Evolutionary conservation across 2,113 vertebrate genomes (phyloP).

Genomic region (Chaetura pelagica): DNA sequence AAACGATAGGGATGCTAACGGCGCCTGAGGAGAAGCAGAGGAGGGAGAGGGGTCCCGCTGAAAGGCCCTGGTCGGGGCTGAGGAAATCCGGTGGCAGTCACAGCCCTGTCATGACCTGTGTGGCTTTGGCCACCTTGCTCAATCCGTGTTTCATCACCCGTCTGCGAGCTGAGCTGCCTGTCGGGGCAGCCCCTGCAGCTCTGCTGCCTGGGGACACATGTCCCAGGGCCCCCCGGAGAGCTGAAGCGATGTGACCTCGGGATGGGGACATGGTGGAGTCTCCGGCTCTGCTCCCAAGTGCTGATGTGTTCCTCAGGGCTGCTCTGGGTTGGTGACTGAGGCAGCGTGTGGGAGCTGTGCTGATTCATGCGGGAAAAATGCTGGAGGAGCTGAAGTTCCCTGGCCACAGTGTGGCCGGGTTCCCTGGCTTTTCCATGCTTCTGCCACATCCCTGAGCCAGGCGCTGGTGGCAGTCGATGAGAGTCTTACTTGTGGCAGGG

Average conservation of each 20-base stretch:
- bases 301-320: accelerated
- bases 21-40: neutral
- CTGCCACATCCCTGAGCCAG: accelerated
- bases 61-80: neutral
- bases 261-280: accelerated
- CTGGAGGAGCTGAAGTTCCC: neutral
- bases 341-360: accelerated
- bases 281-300: accelerated
- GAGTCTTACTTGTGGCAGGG: neutral
- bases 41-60: neutral
- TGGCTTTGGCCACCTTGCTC: conserved; percentile 43
- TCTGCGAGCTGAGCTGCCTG: neutral
- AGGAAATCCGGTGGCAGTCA: conserved; percentile 41
- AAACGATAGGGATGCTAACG: neutral
- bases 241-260: accelerated
- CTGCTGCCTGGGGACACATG: accelerated
- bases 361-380: accelerated
- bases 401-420: neutral
- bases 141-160: neutral
- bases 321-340: accelerated
- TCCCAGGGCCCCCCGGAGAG: neutral
- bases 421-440: neutral
- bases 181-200: neutral
- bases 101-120: neutral
- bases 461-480: accelerated